Conservation (phyloP, 2,113 vertebrate species). For the Chiloscyllium plagiosum region DNA sequence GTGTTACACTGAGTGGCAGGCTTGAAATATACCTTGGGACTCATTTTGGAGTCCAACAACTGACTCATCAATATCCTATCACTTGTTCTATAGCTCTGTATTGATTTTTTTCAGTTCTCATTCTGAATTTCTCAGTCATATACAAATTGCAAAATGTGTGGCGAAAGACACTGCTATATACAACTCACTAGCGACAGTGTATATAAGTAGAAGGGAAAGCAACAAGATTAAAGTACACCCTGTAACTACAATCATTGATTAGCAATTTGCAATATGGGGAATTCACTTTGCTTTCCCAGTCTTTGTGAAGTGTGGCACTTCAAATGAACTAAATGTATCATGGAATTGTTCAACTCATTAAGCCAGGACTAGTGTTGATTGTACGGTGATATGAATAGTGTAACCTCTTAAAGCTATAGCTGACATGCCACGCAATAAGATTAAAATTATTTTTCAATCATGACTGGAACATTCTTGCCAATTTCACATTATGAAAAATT, state of each 20-base stretch:
- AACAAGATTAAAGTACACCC: conserved; percentile 45
- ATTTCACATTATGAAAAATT: background rate
- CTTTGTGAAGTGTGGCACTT: background rate
- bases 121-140: conserved; percentile 45
- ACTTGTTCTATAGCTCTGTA: conserved; percentile 54
- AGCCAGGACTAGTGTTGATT: background rate
- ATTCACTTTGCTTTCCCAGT: background rate
- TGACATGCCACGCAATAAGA: background rate
- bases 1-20: conserved; percentile 44
- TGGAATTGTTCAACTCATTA: conserved; percentile 27
- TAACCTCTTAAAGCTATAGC: background rate
- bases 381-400: background rate
- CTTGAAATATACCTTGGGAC: conserved; percentile 41
- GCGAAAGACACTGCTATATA: conserved; percentile 52
- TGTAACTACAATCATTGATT: conserved; percentile 52
- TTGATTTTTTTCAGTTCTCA: conserved; percentile 51
- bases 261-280: background rate
- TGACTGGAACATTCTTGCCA: background rate
- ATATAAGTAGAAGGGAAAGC: background rate
- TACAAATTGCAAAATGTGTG: conserved; percentile 46
- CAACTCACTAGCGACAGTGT: conserved; percentile 46
- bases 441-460: conserved; percentile 22
- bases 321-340: conserved; percentile 2
- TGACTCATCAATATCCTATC: conserved; percentile 62
- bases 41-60: conserved; percentile 43